A percentile compares a stretch with the other conserved stretches of the same genome.
These are phyloP conservation scores for Pedionomus torquatus DNA, from an alignment of 2,113 vertebrate species.

Conservation along the genomic window DNA sequence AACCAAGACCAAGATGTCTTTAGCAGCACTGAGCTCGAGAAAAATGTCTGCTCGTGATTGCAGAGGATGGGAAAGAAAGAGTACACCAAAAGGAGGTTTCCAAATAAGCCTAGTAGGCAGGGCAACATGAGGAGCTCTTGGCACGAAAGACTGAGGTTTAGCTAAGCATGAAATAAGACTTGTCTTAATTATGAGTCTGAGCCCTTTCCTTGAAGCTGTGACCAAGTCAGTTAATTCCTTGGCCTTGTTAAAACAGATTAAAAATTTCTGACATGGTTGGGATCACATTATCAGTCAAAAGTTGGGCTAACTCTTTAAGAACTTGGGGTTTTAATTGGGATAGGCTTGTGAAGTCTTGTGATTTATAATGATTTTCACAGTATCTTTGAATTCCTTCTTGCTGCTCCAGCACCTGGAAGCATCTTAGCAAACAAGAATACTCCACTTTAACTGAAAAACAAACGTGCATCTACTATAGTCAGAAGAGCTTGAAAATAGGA, in stretches of 20 bases:
- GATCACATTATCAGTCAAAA: background rate
- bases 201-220: background rate
- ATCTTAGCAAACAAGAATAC: background rate
- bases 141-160: background rate
- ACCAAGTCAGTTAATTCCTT: background rate
- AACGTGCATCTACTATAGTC: background rate
- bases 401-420: background rate
- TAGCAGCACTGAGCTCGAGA: background rate
- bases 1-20: background rate
- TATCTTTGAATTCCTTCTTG: background rate
- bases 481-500: background rate
- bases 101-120: background rate
- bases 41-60: background rate
- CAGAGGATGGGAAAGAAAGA: background rate
- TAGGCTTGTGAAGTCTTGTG: background rate
- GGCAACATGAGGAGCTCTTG: background rate
- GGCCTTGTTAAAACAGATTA: background rate
- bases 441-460: background rate
- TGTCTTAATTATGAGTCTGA: background rate
- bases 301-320: background rate
- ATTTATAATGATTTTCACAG: background rate
- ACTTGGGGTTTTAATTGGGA: background rate
- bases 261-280: background rate
- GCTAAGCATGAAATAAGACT: background rate
- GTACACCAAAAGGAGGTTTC: background rate